Base-by-base conservation (phyloP, 2,113 vertebrate species). In the Plestiodon gilberti region DNA sequence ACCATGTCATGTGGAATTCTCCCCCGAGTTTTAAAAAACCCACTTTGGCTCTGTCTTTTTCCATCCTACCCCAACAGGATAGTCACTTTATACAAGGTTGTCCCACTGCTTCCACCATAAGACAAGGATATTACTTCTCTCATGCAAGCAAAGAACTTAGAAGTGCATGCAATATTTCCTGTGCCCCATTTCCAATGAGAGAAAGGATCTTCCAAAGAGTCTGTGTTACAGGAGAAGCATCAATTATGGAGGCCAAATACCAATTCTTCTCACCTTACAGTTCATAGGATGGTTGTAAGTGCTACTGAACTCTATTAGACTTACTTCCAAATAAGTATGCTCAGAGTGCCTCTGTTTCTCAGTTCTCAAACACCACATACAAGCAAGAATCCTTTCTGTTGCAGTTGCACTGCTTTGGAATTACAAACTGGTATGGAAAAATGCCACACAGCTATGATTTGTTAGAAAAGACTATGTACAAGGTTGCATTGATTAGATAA, bases 181-280 rank as follows among this genome's bases (percentile, higher is more conserved):
- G 6, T 30, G 35, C 4, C 35, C 43, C 14, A 25, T 20, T 2
- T 23, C 48, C 11, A n/a, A n/a, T 8, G 25, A 55, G 25, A 15
- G 73, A 30, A 55, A 30, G 17, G 25, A 30, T 2, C 43, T 9
- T 76, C 48, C 52, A 30, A 62, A 62, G 57, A 28, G 6, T 79
- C n/a, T 25, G 23, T 38, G 23, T 17, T 15, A 57, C 55, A 57
- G 83, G 88, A 84, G 38, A 52, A 91, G 43, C 65, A 78, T 90
- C 6, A 89, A 91, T 64, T 85, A 69, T 64, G 78, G 71, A 48
- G 25, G 9, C 38, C 65, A 30, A 84, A 82, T 59, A 84, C 52
- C 22, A 81, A 88, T 25, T 48, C 83, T 25, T 81, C 38, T 48
- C 40, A 22, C 40, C 38, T 48, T n/a, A 48, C 25, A 23, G 17